Evolutionary conservation across 2,797 vertebrate genomes (phyloP), one percentile per base, ranked within the genome.

Genomic region (Merluccius polli): DNA sequence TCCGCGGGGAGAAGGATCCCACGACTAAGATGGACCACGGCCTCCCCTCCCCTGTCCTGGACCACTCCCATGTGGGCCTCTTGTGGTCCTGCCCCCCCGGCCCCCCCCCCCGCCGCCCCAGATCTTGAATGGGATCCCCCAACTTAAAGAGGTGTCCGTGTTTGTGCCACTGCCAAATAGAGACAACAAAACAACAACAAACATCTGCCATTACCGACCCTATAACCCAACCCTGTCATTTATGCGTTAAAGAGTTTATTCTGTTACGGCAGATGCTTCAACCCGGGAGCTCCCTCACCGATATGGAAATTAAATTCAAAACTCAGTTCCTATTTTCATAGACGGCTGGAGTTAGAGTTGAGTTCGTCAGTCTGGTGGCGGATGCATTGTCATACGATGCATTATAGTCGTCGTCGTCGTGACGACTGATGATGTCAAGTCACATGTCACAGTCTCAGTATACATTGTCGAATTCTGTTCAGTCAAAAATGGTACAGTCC

Each of bases 1-100:
- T 87, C 79, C 79, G 11, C 2, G 27, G 80, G 74, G 82, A 82
- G 76, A 87, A 82, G 76, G 77, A 81, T 86, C 84, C 86, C 80
- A 86, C 91, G 92, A 92, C 87, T 87, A 89, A 91, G 87, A 90
- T 83, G 80, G 91, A 92, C 88, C 93, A 89, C 10, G 9, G n/a
- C n/a, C 59, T 27, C 75, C 77, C 78, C 77, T 83, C 84, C 41
- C 75, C 78, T 75, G 68, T 78, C 84, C 78, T 59, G 18, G 27
- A n/a, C 67, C 73, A 30, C 78, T 82, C 76, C 29, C 63, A 65
- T 75, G 73, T 35, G 72, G 63, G 35, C 13, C 24, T 38, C 12
- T 29, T 70, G 31, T 27, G 38, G 77, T 84, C 74, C n/a, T n/a
- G n/a, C 75, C 79, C 72, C 41, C 69, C 75, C 75, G 8, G 79